A percentile compares a stretch with the other conserved stretches of the same genome.
These are phyloP conservation scores for Scolopax bukidnonensis DNA, from an alignment of 2,797 vertebrate genomes.

Conservation along the genomic window DNA sequence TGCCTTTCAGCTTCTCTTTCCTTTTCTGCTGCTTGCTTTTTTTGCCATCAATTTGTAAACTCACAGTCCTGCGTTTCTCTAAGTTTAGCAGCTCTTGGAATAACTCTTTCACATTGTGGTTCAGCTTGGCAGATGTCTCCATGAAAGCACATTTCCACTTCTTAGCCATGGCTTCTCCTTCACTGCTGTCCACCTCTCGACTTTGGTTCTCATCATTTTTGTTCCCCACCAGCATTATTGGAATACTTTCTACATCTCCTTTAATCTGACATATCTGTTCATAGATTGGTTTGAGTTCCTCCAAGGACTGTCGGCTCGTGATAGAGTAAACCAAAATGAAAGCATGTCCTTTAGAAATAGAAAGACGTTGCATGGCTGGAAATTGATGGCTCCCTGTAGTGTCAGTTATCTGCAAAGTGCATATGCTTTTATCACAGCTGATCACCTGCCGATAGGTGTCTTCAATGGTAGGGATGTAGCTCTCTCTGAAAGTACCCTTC, in stretches of 20 bases:
- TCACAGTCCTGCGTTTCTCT: slow-evolving; percentile 86
- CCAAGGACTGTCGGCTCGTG: slow-evolving; percentile 84
- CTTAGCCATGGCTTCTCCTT: slow-evolving; percentile 82
- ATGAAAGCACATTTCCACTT: slow-evolving; percentile 87
- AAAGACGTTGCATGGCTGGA: slow-evolving; percentile 87
- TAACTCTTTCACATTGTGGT: slow-evolving; percentile 85
- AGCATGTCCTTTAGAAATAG: slow-evolving; percentile 86
- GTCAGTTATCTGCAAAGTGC: slow-evolving; percentile 87
- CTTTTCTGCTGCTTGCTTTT: slow-evolving; percentile 87
- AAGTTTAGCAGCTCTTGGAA: slow-evolving; percentile 86
- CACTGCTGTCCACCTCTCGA: slow-evolving; percentile 80
- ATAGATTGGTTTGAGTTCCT: slow-evolving; percentile 85
- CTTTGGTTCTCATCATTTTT: slow-evolving; percentile 84
- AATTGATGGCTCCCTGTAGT: slow-evolving; percentile 87
- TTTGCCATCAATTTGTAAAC: slow-evolving; percentile 86
- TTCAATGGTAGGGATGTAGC: slow-evolving; percentile 86
- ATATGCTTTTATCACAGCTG: slow-evolving; percentile 88
- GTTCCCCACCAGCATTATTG: slow-evolving; percentile 87
- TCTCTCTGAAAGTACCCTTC: slow-evolving; percentile 86
- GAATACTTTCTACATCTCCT: slow-evolving; percentile 83
- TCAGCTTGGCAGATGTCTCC: slow-evolving; percentile 87
- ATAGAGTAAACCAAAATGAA: slow-evolving; percentile 87
- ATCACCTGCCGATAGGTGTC: slow-evolving; percentile 88
- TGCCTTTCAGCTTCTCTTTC: slow-evolving; percentile 86
- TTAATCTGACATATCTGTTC: slow-evolving; percentile 88